phyloP scores from a whole-genome alignment of 2,113 vertebrate species.

The Thunnus thynnus region DNA sequence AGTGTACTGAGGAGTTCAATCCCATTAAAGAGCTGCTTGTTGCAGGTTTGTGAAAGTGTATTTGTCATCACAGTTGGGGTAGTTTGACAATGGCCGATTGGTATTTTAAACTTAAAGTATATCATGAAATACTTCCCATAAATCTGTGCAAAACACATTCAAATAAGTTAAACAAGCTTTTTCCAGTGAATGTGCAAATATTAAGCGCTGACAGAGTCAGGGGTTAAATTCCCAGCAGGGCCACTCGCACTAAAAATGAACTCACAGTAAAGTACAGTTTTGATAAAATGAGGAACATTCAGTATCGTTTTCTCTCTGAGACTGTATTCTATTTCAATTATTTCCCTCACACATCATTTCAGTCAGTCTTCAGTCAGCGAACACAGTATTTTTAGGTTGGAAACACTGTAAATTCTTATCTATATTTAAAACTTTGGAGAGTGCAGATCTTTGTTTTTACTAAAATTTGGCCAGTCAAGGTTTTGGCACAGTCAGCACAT shows the following conservation, averaged over 20 bases:
- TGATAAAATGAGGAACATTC: too few species aligned
- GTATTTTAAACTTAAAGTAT: background rate
- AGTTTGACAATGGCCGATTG: background rate
- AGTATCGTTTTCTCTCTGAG: too few species aligned
- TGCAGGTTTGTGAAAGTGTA: slow-evolving; percentile 7
- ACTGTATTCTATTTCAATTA: too few species aligned
- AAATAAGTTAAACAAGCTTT: background rate
- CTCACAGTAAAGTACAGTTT: too few species aligned
- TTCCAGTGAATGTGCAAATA: background rate
- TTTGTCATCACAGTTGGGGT: background rate
- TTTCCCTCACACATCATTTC: too few species aligned
- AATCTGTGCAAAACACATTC: background rate
- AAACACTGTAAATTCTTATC: background rate
- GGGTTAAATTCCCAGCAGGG: background rate
- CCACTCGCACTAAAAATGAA: too few species aligned
- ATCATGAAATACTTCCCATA: background rate
- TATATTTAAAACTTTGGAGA: too few species aligned
- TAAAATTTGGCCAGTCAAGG: too few species aligned
- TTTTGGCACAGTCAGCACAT: too few species aligned
- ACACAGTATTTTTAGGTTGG: background rate
- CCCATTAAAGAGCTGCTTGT: slow-evolving; percentile 37
- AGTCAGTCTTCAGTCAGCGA: background rate
- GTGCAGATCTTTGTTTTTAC: too few species aligned
- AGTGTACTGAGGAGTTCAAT: slow-evolving; percentile 17
- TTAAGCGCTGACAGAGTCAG: too few species aligned